Evolutionary conservation across 2,113 vertebrate species (phyloP), one percentile per base, ranked within the genome.

Genomic region (Hymenochirus boettgeri): DNA sequence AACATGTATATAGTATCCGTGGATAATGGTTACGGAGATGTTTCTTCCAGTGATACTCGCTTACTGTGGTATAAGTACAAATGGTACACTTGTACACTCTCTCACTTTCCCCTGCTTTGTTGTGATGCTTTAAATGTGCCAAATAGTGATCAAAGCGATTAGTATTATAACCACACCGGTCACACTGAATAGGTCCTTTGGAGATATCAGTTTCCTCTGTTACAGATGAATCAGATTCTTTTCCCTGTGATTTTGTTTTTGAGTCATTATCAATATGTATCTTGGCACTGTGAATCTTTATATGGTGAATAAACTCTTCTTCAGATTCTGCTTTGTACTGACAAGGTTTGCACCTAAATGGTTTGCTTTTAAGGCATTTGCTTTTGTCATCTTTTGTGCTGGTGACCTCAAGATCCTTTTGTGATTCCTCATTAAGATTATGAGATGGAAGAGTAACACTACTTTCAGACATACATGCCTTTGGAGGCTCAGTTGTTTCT

Each of bases 21-120:
- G 96, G 96, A 73, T 97, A 99, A 75, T 99, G 96, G 71, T 99
- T 98, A 71, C 96, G 88, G 71, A 99, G 81, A 78, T 99, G 96
- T 76, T 99, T 99, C 81, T 95, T 95, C 96, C 96, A 99, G 81
- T 99, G 96, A 70, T 99, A 99, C 74, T 97, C 94, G 61, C 96
- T 99, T 61, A 99, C 91, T 0, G 96, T 99, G 57, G 92, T 97
- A 64, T 99, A 99, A 0, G 94, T 90, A 74, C 96, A 98, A 72
- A 99, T 89, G 8, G 93, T 95, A 76, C 96, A 99, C 86, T 91
- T 96, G 73, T 94, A 98, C 39, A 99, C 94, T 35, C 91, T 88
- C 80, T 90, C 88, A 3, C 84, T 90, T 56, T 91, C 89, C 31
- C 90, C 90, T 33, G 87, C 91, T 75, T 95, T 93, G 74, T 84